These are phyloP conservation scores for Melanargia galathea DNA, from an alignment of 2,888 invertebrate genomes.

Conservation along the genomic window DNA sequence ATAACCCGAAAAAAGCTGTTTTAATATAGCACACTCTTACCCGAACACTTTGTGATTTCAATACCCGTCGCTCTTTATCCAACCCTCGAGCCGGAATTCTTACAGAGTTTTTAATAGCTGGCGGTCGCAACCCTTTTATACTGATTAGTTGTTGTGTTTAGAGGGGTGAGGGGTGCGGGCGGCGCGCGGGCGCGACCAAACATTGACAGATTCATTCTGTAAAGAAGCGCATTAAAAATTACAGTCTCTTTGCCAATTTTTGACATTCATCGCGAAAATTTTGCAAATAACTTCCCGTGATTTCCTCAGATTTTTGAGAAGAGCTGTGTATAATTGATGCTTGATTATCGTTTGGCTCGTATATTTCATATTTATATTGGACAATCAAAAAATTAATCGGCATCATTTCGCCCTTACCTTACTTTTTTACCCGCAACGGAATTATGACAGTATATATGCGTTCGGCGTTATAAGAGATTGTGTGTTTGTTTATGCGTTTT, in stretches of 20 bases:
- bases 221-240: constrained; percentile 63
- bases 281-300: constrained; percentile 37
- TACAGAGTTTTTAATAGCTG: constrained; percentile 79
- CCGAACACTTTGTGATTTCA: neutral
- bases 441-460: too few species aligned
- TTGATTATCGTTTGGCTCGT: constrained; percentile 5
- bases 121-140: constrained; percentile 78
- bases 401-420: too few species aligned
- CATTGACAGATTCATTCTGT: constrained; percentile 51
- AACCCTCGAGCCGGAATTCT: constrained; percentile 68
- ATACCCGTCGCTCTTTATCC: constrained; percentile 50
- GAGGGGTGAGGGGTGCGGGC: constrained; percentile 39
- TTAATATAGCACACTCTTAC: too few species aligned
- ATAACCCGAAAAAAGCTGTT: too few species aligned
- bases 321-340: constrained; percentile 28
- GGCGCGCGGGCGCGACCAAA: constrained; percentile 39
- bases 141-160: constrained; percentile 80
- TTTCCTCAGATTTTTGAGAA: constrained; percentile 24
- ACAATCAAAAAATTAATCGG: too few species aligned
- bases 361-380: too few species aligned
- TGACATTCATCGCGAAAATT: constrained; percentile 59
- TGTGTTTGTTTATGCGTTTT: too few species aligned
- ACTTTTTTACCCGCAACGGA: too few species aligned
- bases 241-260: constrained; percentile 44
- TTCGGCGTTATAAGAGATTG: too few species aligned